A percentile compares a stretch with the other conserved stretches of the same genome.
Evolutionary conservation across 2,113 vertebrate species (phyloP).

Genomic region (Alethe diademata): DNA sequence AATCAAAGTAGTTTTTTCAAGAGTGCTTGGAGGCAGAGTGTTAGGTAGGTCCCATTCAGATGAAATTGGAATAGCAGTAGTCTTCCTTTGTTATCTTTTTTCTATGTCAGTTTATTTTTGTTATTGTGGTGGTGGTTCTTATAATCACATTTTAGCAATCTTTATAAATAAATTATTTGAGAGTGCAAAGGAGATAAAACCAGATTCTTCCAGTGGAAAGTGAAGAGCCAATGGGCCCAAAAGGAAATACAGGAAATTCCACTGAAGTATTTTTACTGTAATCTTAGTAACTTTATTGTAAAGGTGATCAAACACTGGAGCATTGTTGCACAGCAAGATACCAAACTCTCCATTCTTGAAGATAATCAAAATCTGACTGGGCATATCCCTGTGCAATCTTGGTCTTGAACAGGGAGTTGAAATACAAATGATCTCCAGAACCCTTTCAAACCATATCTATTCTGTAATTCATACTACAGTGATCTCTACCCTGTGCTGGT

Average conservation of each 20-base stretch:
- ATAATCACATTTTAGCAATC: background rate
- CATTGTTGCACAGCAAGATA: background rate
- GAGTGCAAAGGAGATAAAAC: background rate
- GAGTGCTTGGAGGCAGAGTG: background rate
- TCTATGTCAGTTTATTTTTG: background rate
- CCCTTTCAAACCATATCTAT: background rate
- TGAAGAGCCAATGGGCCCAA: background rate
- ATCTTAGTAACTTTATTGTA: background rate
- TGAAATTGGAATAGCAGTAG: background rate
- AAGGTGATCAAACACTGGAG: background rate
- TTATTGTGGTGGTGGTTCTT: background rate
- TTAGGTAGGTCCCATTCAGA: background rate
- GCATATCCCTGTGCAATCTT: background rate
- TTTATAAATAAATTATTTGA: background rate
- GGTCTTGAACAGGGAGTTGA: background rate
- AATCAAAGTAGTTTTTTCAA: background rate
- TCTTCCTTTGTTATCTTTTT: background rate
- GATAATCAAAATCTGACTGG: background rate
- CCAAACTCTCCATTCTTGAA: background rate
- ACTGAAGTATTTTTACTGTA: background rate
- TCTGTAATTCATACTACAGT: conserved; percentile 63
- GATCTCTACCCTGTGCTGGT: conserved; percentile 90
- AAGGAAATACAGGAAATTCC: background rate
- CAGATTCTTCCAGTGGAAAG: background rate
- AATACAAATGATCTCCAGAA: background rate